A percentile compares a stretch with the other conserved stretches of the same genome.
Conservation (phyloP, 2,888 invertebrate genomes). For the Conops quadrifasciatus region DNA sequence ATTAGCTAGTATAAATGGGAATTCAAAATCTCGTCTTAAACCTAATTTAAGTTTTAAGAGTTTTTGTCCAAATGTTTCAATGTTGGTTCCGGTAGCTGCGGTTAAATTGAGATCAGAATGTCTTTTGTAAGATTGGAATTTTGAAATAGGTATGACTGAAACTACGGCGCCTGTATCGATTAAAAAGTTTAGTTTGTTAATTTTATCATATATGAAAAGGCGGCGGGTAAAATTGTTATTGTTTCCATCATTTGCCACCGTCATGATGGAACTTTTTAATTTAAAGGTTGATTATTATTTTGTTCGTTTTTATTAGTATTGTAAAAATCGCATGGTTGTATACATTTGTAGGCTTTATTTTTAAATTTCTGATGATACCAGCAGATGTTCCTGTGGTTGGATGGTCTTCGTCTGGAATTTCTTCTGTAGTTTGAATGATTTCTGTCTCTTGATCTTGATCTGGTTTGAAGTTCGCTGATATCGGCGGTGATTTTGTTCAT, state of each 20-base stretch:
- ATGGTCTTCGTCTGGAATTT: conserved; percentile 1
- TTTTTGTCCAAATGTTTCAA: not conserved
- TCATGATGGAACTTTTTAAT: conserved; percentile 2
- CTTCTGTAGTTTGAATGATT: not conserved
- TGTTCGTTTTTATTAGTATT: not conserved
- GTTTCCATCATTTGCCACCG: conserved; percentile 2
- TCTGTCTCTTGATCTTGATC: too few species aligned
- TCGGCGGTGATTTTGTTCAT: not conserved
- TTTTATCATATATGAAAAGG: not conserved
- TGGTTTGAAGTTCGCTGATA: not conserved
- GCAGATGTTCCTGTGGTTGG: not conserved
- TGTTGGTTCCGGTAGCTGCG: not conserved
- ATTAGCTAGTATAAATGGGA: not conserved
- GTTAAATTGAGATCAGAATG: not conserved
- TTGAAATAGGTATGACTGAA: not conserved
- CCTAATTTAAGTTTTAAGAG: not conserved
- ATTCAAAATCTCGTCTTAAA: not conserved
- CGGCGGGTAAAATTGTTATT: not conserved
- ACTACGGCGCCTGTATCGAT: not conserved
- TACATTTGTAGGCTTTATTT: not conserved
- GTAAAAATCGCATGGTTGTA: not conserved
- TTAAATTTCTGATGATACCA: not conserved
- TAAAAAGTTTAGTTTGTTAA: not conserved
- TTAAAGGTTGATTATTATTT: not conserved
- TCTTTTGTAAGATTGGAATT: not conserved